Percentiles rank a stretch among this genome's conserved stretches.
Evolutionary conservation across 2,888 invertebrate genomes (phyloP).

Genomic region (Plusia festucae): DNA sequence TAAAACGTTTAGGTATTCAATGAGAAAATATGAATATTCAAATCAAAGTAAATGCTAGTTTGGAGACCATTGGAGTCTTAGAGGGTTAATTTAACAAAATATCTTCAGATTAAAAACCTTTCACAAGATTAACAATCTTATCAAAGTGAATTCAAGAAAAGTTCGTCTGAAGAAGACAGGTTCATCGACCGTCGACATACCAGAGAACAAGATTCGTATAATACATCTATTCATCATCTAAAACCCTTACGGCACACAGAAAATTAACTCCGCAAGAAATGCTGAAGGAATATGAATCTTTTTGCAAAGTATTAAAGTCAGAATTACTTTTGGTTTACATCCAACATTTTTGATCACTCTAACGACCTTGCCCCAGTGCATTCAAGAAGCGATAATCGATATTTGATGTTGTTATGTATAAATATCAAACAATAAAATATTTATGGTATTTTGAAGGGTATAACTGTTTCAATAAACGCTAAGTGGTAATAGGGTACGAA

Average conservation of each 20-base stretch:
- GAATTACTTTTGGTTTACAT: conserved; percentile 47
- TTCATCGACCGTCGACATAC: conserved; percentile 42
- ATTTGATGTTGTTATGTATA: conserved; percentile 63
- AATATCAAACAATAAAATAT: conserved; percentile 47
- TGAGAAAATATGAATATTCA: background rate
- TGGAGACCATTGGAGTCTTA: background rate
- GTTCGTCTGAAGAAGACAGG: conserved; percentile 28
- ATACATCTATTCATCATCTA: conserved; percentile 61
- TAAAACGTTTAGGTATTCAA: background rate
- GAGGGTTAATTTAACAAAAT: background rate
- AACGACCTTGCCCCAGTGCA: conserved; percentile 69
- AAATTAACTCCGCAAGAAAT: conserved; percentile 51
- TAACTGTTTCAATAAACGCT: conserved; percentile 11
- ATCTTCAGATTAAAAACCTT: conserved; percentile 32
- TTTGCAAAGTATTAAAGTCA: conserved; percentile 49
- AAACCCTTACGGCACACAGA: conserved; percentile 56
- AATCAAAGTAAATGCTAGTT: background rate
- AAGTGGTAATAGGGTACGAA: conserved; percentile 15
- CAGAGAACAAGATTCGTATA: conserved; percentile 56
- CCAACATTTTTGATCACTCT: conserved; percentile 60
- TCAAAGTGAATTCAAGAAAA: conserved; percentile 30
- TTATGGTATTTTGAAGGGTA: conserved; percentile 30
- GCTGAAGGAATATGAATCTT: conserved; percentile 53
- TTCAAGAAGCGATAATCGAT: conserved; percentile 69
- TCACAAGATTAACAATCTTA: conserved; percentile 21